These are phyloP conservation scores for Palythoa heliodiscus DNA, from an alignment of 92 coral and sea anemone genomes.

Conservation along the genomic window DNA sequence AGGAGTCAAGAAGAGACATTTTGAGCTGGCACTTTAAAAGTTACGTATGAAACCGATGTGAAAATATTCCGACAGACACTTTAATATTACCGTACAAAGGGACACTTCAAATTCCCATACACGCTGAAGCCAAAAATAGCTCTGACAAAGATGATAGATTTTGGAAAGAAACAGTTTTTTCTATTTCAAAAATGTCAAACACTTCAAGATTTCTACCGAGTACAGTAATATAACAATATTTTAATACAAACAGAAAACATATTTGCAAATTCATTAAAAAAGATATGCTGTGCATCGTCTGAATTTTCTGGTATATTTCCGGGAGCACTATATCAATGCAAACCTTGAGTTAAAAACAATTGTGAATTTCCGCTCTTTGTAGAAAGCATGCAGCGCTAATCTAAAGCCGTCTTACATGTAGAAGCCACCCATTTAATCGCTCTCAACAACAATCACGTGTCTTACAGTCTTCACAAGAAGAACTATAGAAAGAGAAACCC, in stretches of 20 bases:
- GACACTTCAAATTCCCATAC: conserved; percentile 7
- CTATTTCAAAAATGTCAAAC: background rate
- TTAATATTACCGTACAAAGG: background rate
- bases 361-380: conserved; percentile 8
- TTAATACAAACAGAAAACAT: background rate
- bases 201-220: background rate
- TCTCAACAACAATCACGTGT: conserved; percentile 4
- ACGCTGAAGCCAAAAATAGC: conserved; percentile 19
- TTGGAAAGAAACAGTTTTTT: background rate
- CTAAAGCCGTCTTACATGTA: background rate
- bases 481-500: background rate
- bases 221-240: background rate
- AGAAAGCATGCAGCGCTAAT: background rate
- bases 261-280: no score
- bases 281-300: background rate
- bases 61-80: background rate
- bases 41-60: background rate
- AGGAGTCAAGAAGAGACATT: conserved; percentile 3
- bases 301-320: background rate
- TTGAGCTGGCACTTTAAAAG: background rate
- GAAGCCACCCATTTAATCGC: background rate
- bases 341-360: background rate
- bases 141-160: background rate
- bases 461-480: background rate
- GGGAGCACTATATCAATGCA: background rate